phyloP scores from a whole-genome alignment of 2,797 vertebrate genomes.

The Spatula clypeata region DNA sequence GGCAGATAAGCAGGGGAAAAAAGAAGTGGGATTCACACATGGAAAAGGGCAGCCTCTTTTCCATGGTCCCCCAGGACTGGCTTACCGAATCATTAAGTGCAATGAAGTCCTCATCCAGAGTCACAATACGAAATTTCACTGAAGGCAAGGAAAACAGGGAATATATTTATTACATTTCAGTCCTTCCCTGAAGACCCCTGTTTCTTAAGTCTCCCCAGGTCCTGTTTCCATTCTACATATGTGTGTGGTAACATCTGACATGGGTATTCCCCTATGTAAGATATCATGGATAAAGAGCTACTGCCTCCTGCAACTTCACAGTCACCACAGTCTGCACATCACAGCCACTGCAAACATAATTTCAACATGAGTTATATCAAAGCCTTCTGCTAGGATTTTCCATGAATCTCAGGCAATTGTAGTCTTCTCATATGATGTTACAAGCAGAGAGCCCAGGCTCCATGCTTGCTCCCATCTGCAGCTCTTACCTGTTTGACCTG shows the following conservation, averaged over 20 bases:
- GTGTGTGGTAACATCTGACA: neutral
- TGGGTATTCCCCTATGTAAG: accelerated
- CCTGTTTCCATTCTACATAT: neutral
- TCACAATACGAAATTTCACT: slow-evolving; percentile 88
- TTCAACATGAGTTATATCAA: neutral
- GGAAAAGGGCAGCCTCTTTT: neutral
- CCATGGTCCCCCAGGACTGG: neutral
- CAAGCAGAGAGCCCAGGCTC: neutral
- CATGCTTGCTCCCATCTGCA: neutral
- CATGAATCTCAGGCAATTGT: neutral
- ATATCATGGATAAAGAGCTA: neutral
- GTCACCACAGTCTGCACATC: neutral
- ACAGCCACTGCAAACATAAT: neutral
- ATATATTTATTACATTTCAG: neutral
- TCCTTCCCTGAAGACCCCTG: neutral
- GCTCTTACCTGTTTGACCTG: slow-evolving; percentile 86
- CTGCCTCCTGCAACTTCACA: neutral
- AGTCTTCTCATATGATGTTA: neutral
- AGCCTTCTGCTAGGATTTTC: neutral
- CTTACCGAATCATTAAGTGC: slow-evolving; percentile 80
- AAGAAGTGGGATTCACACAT: neutral
- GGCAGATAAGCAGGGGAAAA: neutral
- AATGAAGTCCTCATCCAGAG: slow-evolving; percentile 82
- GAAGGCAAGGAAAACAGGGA: slow-evolving; percentile 12
- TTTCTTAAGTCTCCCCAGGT: neutral